These are phyloP conservation scores for Tubulanus polymorphus DNA, from an alignment of 2,888 invertebrate genomes.

Conservation along the genomic window DNA sequence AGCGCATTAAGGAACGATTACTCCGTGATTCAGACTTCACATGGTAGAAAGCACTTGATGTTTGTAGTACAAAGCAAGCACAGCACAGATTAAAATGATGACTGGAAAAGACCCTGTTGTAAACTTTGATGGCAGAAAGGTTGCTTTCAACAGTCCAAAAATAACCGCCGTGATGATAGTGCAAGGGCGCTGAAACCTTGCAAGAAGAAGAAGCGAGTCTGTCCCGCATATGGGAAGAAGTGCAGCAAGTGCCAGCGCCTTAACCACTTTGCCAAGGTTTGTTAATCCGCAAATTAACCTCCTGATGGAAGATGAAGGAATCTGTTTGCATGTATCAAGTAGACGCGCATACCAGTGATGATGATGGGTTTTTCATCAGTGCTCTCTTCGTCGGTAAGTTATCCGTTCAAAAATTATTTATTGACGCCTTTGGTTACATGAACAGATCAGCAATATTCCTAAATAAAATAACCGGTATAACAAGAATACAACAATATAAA, in stretches of 20 bases:
- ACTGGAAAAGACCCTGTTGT: neutral
- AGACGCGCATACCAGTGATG: no score
- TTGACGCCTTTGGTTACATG: no score
- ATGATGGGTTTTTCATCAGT: no score
- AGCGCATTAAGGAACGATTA: slow-evolving; percentile 9
- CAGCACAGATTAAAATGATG: slow-evolving; percentile 8
- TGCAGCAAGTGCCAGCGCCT: neutral
- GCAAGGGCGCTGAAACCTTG: neutral
- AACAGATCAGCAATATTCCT: no score
- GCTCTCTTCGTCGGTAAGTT: no score
- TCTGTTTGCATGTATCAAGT: no score
- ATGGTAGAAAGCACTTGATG: slow-evolving; percentile 10
- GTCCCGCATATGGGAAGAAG: slow-evolving; percentile 18
- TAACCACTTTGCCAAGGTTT: neutral
- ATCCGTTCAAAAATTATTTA: no score
- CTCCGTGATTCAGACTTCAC: slow-evolving; percentile 9
- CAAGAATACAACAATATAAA: no score
- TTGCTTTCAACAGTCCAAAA: slow-evolving; percentile 3
- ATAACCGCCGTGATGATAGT: neutral
- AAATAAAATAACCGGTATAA: no score
- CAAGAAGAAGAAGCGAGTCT: no score
- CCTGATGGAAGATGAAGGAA: no score
- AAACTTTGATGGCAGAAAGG: slow-evolving; percentile 8
- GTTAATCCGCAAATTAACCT: no score
- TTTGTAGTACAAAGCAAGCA: slow-evolving; percentile 14